Evolutionary conservation across 2,113 vertebrate species (phyloP).

Genomic region (Clupea harengus): DNA sequence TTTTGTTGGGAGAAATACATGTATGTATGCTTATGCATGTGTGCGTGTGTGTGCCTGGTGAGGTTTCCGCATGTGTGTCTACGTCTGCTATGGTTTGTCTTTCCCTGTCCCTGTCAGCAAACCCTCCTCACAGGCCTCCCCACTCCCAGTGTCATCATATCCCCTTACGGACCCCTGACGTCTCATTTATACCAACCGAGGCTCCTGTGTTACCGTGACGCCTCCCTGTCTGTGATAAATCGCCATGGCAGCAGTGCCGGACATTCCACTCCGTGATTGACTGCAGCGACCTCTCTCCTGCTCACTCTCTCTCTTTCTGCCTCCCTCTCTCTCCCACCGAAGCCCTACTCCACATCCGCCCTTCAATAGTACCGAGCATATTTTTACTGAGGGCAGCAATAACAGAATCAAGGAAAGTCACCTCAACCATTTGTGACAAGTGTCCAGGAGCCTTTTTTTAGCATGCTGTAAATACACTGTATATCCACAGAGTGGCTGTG

Average conservation of each 20-base stretch:
- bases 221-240: slow-evolving; percentile 66
- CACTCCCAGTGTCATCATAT: slow-evolving; percentile 62
- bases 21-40: background rate
- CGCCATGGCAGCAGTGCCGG: slow-evolving; percentile 55
- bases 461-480: background rate
- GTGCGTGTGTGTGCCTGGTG: background rate
- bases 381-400: slow-evolving; percentile 8
- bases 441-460: background rate
- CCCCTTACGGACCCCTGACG: slow-evolving; percentile 55
- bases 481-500: background rate
- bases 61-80: background rate
- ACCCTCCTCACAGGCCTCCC: slow-evolving; percentile 29
- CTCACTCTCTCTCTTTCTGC: background rate
- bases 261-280: slow-evolving; percentile 55
- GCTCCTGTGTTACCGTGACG: slow-evolving; percentile 70
- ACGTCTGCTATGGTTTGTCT: background rate
- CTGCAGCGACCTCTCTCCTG: slow-evolving; percentile 24
- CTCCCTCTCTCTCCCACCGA: slow-evolving; percentile 43
- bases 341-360: slow-evolving; percentile 48
- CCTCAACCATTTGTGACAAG: slow-evolving; percentile 9
- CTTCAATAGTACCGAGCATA: background rate
- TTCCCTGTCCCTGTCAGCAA: slow-evolving; percentile 24
- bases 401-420: slow-evolving; percentile 30
- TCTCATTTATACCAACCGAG: slow-evolving; percentile 62
- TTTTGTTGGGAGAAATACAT: background rate